A percentile compares a stretch with the other conserved stretches of the same genome.
These are phyloP conservation scores for Oxyruncus cristatus DNA, from an alignment of 2,113 vertebrate genomes.

Conservation along the genomic window DNA sequence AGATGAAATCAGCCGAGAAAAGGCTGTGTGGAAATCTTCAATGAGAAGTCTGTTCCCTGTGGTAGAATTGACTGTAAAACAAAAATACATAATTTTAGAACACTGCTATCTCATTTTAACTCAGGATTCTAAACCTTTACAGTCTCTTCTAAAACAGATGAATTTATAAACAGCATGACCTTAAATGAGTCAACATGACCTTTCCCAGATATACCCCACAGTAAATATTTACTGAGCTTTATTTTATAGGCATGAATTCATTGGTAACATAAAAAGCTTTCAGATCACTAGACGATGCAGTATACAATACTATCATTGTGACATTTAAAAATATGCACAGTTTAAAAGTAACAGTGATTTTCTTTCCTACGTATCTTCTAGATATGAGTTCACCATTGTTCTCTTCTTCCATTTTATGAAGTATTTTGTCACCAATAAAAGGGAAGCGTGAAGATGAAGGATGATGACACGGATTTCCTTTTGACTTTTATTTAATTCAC, in stretches of 20 bases:
- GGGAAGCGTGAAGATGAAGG: background rate
- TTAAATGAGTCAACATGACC: conserved; percentile 18
- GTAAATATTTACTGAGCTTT: conserved; percentile 41
- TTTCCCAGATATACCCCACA: background rate
- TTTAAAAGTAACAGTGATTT: background rate
- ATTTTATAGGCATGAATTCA: background rate
- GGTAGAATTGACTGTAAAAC: background rate
- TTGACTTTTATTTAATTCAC: background rate
- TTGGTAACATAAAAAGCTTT: background rate
- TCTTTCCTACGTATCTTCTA: background rate
- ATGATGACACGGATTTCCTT: background rate
- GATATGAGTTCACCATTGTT: background rate
- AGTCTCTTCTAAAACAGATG: background rate
- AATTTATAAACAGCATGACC: conserved; percentile 2
- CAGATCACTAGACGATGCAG: background rate
- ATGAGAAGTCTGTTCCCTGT: background rate
- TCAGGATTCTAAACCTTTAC: background rate
- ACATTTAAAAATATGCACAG: background rate
- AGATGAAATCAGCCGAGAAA: background rate
- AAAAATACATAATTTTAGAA: background rate
- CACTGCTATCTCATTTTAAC: background rate
- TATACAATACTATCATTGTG: background rate
- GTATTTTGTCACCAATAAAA: background rate
- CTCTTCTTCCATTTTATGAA: background rate
- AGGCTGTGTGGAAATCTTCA: background rate